phyloP scores from a whole-genome alignment of 2,888 invertebrate species.

The Clepsis dumicolana region DNA sequence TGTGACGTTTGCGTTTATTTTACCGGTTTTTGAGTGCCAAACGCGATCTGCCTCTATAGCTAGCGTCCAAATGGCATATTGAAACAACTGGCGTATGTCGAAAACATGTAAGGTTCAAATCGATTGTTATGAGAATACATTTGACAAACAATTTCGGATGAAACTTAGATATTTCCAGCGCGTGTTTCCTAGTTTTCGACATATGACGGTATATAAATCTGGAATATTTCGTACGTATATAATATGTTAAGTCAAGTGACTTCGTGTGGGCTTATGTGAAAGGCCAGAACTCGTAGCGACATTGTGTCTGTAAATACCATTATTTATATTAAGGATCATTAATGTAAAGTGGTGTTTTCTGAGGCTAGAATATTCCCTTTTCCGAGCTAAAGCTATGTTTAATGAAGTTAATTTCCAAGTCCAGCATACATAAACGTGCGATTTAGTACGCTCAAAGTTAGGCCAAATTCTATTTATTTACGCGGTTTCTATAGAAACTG shows the following conservation, averaged over 20 bases:
- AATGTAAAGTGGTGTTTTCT: constrained; percentile 57
- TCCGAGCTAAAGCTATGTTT: constrained; percentile 46
- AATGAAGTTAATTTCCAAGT: constrained; percentile 44
- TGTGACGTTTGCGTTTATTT: constrained; percentile 39
- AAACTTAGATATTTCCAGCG: background rate
- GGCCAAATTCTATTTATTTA: constrained; percentile 56
- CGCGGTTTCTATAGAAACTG: constrained; percentile 21
- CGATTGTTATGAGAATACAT: background rate
- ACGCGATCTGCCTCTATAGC: constrained; percentile 43
- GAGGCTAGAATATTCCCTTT: constrained; percentile 64
- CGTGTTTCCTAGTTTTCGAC: constrained; percentile 1
- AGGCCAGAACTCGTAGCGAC: constrained; percentile 16
- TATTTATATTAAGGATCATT: constrained; percentile 83
- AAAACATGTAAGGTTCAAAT: background rate
- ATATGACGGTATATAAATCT: constrained; percentile 22
- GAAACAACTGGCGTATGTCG: constrained; percentile 13
- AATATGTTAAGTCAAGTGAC: constrained; percentile 22
- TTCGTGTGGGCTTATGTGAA: constrained; percentile 30
- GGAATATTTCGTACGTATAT: constrained; percentile 26
- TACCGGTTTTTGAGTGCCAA: constrained; percentile 45
- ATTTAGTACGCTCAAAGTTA: constrained; percentile 47
- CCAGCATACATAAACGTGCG: constrained; percentile 43
- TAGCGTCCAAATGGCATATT: constrained; percentile 22
- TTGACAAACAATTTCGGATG: background rate
- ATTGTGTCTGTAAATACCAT: constrained; percentile 57